Percentiles rank a stretch among this genome's conserved stretches.
phyloP scores from a whole-genome alignment of 2,797 vertebrate genomes.

The Rhabdophis nuchalis region DNA sequence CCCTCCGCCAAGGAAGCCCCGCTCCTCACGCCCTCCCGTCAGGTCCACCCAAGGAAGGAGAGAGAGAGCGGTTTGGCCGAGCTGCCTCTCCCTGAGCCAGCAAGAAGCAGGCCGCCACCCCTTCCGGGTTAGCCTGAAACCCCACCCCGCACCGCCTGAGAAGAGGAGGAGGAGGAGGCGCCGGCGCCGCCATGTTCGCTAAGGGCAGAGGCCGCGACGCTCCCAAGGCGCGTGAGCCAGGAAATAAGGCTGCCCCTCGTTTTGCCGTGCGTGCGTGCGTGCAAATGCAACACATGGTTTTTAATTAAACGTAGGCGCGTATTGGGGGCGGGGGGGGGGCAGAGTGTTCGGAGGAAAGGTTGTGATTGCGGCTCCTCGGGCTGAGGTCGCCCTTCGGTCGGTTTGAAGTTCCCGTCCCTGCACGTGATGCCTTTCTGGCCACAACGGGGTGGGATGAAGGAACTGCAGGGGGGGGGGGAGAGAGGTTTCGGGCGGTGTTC shows the following conservation, averaged over 20 bases:
- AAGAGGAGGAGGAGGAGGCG: neutral
- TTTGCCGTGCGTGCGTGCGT: neutral
- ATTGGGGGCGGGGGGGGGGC: rapidly evolving
- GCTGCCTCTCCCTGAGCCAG: neutral
- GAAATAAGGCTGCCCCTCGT: neutral
- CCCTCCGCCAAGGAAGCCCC: neutral
- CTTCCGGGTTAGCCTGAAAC: conserved; percentile 25
- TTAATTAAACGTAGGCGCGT: neutral
- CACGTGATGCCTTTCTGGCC: neutral
- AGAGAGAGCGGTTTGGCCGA: neutral
- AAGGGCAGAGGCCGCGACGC: neutral
- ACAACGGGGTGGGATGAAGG: neutral
- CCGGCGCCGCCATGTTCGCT: neutral
- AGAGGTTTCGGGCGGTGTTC: neutral
- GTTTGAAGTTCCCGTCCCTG: neutral
- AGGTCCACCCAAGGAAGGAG: neutral
- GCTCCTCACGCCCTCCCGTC: neutral
- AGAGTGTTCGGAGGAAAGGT: too few relatives aligned
- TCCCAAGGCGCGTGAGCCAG: neutral
- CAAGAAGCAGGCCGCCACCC: neutral
- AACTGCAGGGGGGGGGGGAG: neutral
- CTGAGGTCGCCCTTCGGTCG: neutral
- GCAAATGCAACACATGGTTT: neutral
- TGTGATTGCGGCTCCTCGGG: neutral
- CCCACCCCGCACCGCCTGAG: conserved; percentile 2